Evolutionary conservation across 23 tunicate genomes (phyloP).

Genomic region (Ascidia mentula): DNA sequence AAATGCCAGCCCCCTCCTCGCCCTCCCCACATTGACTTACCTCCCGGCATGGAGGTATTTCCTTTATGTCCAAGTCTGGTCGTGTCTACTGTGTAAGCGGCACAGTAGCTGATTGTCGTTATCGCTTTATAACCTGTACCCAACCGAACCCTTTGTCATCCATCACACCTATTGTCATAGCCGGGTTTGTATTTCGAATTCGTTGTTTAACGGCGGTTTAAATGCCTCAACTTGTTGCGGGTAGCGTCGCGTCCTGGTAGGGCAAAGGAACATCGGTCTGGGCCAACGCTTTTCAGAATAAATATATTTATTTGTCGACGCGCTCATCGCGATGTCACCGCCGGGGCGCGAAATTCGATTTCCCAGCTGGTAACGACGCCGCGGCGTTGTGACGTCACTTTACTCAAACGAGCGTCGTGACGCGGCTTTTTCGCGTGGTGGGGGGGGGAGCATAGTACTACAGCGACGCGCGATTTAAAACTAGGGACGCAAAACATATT

Average conservation of each 20-base stretch:
- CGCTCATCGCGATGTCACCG: background rate
- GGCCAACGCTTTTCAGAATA: background rate
- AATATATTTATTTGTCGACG: constrained; percentile 23
- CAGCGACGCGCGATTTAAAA: constrained; percentile 16
- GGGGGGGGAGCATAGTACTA: too few relatives aligned
- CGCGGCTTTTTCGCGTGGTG: constrained; percentile 14
- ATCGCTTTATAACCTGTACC: background rate
- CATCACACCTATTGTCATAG: background rate
- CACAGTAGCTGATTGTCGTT: background rate
- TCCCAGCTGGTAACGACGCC: background rate
- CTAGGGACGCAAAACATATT: constrained; percentile 6
- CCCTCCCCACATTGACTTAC: too few relatives aligned
- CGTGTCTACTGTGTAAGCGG: background rate
- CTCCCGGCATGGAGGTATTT: too few relatives aligned
- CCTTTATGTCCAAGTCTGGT: background rate
- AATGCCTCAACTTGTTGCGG: constrained; percentile 48
- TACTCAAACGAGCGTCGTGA: constrained; percentile 1
- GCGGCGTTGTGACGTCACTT: constrained; percentile 9
- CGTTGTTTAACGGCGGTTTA: constrained; percentile 35
- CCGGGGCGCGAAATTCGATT: constrained; percentile 58
- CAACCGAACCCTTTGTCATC: background rate
- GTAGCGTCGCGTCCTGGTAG: background rate
- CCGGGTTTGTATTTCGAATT: background rate
- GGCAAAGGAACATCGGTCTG: background rate
- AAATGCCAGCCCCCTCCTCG: too few relatives aligned